Evolutionary conservation across 2,113 vertebrate species (phyloP).

Genomic region (Forbesichthys agassizii): DNA sequence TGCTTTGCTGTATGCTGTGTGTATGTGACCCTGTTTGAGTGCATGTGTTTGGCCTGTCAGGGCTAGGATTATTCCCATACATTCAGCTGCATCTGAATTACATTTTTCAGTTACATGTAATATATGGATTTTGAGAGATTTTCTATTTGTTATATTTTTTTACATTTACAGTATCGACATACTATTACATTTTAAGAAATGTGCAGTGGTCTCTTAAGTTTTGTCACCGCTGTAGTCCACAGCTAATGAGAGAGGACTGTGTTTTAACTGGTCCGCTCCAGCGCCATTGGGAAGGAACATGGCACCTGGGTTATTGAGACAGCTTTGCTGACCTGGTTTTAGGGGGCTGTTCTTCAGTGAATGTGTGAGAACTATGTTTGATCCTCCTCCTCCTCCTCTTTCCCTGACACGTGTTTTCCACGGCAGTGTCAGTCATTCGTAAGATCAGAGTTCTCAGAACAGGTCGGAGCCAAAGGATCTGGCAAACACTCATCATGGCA

Average conservation of each 20-base stretch:
- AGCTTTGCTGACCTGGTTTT: conserved; percentile 49
- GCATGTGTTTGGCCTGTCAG: conserved; percentile 11
- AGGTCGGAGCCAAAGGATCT: background rate
- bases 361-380: conserved; percentile 27
- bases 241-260: conserved; percentile 63
- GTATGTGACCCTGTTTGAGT: background rate
- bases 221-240: background rate
- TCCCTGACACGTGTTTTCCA: conserved; percentile 18
- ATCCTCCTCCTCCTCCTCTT: background rate
- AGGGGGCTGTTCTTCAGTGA: conserved; percentile 59
- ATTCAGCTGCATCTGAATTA: background rate
- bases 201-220: no score
- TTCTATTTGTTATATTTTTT: no score
- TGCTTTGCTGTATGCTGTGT: conserved; percentile 18
- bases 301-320: conserved; percentile 58
- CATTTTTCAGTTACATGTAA: no score
- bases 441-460: conserved; percentile 13
- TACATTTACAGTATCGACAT: no score
- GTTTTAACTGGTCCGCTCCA: conserved; percentile 66
- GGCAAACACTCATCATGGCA: conserved; percentile 13
- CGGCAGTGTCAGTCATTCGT: conserved; percentile 29
- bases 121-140: no score
- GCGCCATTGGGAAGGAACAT: conserved; percentile 51
- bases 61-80: conserved; percentile 38
- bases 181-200: no score